phyloP scores from a whole-genome alignment of 2,797 vertebrate genomes.

The Sebastes aleutianus region DNA sequence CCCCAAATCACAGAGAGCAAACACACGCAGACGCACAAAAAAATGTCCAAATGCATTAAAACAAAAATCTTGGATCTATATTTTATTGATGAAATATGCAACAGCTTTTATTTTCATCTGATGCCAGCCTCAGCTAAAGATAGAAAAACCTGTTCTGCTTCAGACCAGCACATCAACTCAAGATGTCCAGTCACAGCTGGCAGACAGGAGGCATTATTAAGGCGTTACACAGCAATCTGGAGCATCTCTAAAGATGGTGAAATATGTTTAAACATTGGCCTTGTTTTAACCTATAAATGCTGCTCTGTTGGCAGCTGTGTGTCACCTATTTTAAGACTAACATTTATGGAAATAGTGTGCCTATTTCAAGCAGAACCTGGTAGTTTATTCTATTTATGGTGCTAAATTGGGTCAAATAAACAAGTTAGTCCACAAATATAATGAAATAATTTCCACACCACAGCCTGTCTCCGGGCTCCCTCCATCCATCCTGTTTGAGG shows the following conservation, averaged over 20 bases:
- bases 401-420: slow-evolving; percentile 58
- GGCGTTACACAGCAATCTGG: background rate
- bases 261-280: background rate
- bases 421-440: slow-evolving; percentile 48
- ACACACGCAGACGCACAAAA: background rate
- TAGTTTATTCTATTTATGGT: slow-evolving; percentile 59
- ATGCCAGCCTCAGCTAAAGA: slow-evolving; percentile 43
- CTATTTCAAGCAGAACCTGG: slow-evolving; percentile 49
- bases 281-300: background rate
- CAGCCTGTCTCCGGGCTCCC: slow-evolving; percentile 47
- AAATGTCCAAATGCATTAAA: background rate
- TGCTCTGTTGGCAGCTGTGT: background rate
- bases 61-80: slow-evolving; percentile 35
- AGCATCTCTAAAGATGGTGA: background rate
- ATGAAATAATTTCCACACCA: slow-evolving; percentile 57
- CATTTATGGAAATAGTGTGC: slow-evolving; percentile 39
- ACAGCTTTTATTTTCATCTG: slow-evolving; percentile 40
- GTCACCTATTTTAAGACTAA: slow-evolving; percentile 27
- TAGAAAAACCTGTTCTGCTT: slow-evolving; percentile 27
- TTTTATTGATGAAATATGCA: slow-evolving; percentile 10
- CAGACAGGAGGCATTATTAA: slow-evolving; percentile 23
- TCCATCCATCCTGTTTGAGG: slow-evolving; percentile 50
- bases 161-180: slow-evolving; percentile 23
- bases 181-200: slow-evolving; percentile 47
- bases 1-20: slow-evolving; percentile 39